Conservation (phyloP, 1,140 invertebrate species). For the Trichogramma pretiosum region DNA sequence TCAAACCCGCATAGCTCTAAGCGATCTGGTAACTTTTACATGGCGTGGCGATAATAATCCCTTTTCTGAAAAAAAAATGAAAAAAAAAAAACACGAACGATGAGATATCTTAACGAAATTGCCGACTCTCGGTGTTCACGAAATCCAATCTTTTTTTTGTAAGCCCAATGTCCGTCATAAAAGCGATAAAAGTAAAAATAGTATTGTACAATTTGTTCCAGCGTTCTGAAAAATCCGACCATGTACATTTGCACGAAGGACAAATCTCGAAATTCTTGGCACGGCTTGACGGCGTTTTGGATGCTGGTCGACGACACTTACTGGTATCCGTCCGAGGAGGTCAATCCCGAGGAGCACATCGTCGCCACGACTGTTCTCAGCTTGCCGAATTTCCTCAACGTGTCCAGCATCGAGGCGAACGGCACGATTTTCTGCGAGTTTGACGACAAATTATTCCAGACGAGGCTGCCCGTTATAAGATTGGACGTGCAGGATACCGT, state of each 20-base stretch:
- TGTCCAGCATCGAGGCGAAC: constrained; percentile 17
- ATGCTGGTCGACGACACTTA: constrained; percentile 19
- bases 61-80: too few species aligned
- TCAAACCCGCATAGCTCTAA: too few species aligned
- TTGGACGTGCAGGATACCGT: constrained; percentile 23
- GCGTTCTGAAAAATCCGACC: constrained; percentile 25
- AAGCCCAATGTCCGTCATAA: background rate
- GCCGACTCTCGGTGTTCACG: background rate
- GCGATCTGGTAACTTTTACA: too few species aligned
- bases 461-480: constrained; percentile 21
- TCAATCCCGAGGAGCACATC: constrained; percentile 19
- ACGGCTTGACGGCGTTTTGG: constrained; percentile 28
- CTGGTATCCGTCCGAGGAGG: constrained; percentile 20
- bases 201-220: constrained; percentile 19
- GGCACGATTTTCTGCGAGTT: constrained; percentile 31
- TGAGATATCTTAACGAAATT: too few species aligned
- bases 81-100: too few species aligned
- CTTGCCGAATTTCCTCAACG: constrained; percentile 29
- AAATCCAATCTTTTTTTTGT: background rate
- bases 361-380: constrained; percentile 30
- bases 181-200: background rate
- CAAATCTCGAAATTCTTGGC: background rate
- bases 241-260: constrained; percentile 28
- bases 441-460: constrained; percentile 29
- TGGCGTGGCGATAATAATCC: too few species aligned